Conservation (phyloP, 2,797 vertebrate species). For the Pachyuromys duprasi region DNA sequence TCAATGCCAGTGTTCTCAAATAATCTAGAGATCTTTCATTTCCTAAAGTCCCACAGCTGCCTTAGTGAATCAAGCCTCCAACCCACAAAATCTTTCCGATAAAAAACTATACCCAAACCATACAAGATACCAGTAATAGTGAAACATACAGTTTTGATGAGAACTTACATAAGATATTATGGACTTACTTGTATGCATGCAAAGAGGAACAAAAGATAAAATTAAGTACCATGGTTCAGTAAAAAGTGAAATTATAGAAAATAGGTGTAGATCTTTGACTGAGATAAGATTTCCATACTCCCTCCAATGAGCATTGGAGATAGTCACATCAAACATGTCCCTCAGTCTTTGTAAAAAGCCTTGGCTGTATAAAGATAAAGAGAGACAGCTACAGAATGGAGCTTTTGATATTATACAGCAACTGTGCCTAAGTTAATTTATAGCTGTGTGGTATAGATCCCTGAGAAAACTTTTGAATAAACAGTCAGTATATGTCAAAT, state of each 20-base stretch:
- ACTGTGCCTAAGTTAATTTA: not conserved
- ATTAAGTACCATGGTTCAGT: not conserved
- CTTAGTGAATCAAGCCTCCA: not conserved
- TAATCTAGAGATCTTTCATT: too few relatives aligned
- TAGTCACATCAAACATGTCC: not conserved
- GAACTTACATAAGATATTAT: not conserved
- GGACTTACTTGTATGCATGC: not conserved
- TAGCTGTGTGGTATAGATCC: not conserved
- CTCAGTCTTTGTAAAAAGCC: not conserved
- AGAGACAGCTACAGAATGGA: too few relatives aligned
- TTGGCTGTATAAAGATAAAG: not conserved
- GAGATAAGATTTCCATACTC: not conserved
- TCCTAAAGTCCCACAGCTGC: not conserved
- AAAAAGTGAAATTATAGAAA: not conserved
- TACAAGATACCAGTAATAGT: not conserved
- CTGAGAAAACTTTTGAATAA: not conserved
- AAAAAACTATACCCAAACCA: not conserved
- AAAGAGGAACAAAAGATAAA: not conserved
- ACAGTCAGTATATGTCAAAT: not conserved
- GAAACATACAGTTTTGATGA: not conserved
- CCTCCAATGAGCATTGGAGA: not conserved
- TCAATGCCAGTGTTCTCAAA: not conserved
- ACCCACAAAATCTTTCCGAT: accelerated
- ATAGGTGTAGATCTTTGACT: not conserved
- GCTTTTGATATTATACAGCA: not conserved